Evolutionary conservation across 1,140 invertebrate genomes (phyloP).

Genomic region (Orchesella cincta): DNA sequence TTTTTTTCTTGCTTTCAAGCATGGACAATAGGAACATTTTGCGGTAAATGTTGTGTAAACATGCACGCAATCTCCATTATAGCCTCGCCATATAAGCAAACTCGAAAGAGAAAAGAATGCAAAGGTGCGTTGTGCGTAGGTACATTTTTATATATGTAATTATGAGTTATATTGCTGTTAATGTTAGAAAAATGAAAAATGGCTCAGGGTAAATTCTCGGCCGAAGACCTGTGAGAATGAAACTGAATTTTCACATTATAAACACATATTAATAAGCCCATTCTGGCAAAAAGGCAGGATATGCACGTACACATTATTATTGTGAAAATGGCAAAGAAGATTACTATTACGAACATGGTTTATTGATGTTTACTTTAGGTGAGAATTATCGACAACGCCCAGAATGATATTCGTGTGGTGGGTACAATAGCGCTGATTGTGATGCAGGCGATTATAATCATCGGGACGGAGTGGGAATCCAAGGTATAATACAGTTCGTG

Average conservation of each 20-base stretch:
- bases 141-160: too few relatives aligned
- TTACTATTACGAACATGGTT: not conserved
- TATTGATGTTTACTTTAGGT: slow-evolving; percentile 38
- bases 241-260: too few relatives aligned
- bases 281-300: too few relatives aligned
- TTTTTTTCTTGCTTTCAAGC: not conserved
- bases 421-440: slow-evolving; percentile 55
- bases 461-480: slow-evolving; percentile 57
- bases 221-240: too few relatives aligned
- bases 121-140: too few relatives aligned
- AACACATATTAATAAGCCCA: too few relatives aligned
- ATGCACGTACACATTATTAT: not conserved
- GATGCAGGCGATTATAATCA: slow-evolving; percentile 57
- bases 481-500: slow-evolving; percentile 47
- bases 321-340: not conserved
- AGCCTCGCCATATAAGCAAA: too few relatives aligned
- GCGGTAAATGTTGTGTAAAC: not conserved
- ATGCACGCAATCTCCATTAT: not conserved
- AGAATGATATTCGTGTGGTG: slow-evolving; percentile 58
- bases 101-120: too few relatives aligned
- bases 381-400: slow-evolving; percentile 54
- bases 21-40: not conserved
- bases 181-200: too few relatives aligned
- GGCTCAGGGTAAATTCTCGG: too few relatives aligned
- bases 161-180: too few relatives aligned